Percentiles rank a stretch among this genome's conserved stretches.
Conservation (phyloP, 2,113 vertebrate genomes). For the Archocentrus centrarchus region DNA sequence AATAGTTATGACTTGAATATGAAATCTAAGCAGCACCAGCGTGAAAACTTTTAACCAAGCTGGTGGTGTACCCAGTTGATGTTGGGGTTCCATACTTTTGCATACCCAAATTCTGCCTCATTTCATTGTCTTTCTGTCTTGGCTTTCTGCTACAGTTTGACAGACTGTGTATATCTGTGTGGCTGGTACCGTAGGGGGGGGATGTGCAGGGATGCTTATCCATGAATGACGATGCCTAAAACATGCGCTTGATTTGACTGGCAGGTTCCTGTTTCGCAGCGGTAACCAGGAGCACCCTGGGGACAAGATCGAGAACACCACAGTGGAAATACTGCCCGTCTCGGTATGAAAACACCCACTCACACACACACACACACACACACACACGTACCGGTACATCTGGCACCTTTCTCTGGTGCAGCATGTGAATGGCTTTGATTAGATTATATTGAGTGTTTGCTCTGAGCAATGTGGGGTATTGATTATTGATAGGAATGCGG, state of each 20-base stretch:
- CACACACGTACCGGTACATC: not conserved
- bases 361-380: not conserved
- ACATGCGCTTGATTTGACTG: conserved; percentile 51
- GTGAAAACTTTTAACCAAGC: not conserved
- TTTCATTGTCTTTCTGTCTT: not conserved
- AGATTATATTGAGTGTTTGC: conserved; percentile 48
- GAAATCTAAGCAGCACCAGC: conserved; percentile 11
- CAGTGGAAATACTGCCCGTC: conserved; percentile 93
- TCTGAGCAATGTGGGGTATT: conserved; percentile 42
- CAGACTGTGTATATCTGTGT: not conserved
- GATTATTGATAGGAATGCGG: conserved; percentile 65
- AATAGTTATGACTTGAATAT: conserved; percentile 20
- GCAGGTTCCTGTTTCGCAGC: conserved; percentile 95
- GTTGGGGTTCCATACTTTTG: not conserved
- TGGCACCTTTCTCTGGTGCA: conserved; percentile 28
- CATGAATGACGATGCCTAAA: conserved; percentile 15
- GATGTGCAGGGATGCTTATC: not conserved
- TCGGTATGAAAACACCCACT: conserved; percentile 80
- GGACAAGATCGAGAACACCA: conserved; percentile 93
- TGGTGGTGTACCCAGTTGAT: not conserved
- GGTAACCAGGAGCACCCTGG: conserved; percentile 97
- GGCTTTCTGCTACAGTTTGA: not conserved
- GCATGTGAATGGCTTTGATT: conserved; percentile 55
- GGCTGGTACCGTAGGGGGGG: not conserved
- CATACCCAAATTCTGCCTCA: not conserved